Evolutionary conservation across 2,888 invertebrate genomes (phyloP).

Genomic region (Drepanosiphum platanoidis): DNA sequence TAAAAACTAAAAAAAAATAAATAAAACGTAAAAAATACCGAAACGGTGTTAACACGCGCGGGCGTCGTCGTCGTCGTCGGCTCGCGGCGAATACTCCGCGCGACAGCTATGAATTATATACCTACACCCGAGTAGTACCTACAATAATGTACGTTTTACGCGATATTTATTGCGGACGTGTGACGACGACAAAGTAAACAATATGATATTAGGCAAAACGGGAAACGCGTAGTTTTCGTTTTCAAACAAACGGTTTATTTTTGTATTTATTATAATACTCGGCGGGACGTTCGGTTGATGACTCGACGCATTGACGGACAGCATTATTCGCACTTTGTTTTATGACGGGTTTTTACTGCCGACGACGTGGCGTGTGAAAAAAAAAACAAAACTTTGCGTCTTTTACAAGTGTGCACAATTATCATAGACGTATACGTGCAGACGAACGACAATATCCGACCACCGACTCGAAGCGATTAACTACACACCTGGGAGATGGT

Average conservation of each 20-base stretch:
- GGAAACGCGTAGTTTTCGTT: neutral
- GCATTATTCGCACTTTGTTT: neutral
- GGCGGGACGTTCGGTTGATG: neutral
- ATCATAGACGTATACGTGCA: neutral
- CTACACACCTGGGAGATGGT: neutral
- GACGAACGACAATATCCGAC: neutral
- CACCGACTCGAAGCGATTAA: constrained; percentile 10
- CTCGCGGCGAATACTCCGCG: neutral
- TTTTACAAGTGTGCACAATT: neutral
- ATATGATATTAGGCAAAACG: no score
- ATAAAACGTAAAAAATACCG: no score
- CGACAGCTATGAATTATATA: constrained; percentile 4
- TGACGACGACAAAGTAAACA: no score
- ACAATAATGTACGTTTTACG: no score
- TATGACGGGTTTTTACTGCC: neutral
- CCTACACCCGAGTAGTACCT: no score
- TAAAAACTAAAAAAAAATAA: no score
- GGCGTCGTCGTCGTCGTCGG: neutral
- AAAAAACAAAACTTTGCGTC: neutral
- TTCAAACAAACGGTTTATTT: neutral
- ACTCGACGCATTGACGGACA: neutral
- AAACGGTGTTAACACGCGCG: no score
- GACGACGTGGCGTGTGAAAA: neutral
- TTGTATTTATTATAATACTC: no score
- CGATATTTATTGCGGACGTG: neutral